These are phyloP conservation scores for Lophura nycthemera DNA, from an alignment of 2,113 vertebrate genomes.

Conservation along the genomic window DNA sequence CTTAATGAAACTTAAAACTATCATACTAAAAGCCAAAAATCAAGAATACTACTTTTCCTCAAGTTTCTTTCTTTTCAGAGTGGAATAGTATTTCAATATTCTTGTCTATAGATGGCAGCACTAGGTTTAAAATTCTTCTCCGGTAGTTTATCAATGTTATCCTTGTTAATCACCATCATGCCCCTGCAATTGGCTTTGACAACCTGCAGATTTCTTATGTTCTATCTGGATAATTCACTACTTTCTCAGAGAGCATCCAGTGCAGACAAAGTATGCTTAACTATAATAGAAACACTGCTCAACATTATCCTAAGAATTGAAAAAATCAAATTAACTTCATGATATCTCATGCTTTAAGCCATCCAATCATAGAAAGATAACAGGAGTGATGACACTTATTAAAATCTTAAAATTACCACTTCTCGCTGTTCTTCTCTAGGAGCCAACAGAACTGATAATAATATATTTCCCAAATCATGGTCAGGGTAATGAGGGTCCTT, in stretches of 20 bases:
- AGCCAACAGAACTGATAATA: constrained; percentile 83
- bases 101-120: not conserved
- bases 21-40: not conserved
- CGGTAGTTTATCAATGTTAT: not conserved
- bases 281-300: not conserved
- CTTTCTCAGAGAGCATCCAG: not conserved
- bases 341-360: not conserved
- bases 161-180: not conserved
- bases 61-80: not conserved
- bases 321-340: not conserved
- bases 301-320: not conserved
- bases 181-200: not conserved
- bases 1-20: not conserved
- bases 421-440: constrained; percentile 88
- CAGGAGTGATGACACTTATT: not conserved
- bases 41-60: constrained; percentile 23
- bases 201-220: not conserved
- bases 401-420: constrained; percentile 82
- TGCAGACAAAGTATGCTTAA: not conserved
- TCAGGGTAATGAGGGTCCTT: constrained; percentile 93
- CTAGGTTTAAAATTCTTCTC: constrained; percentile 8
- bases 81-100: not conserved
- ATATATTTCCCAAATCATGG: constrained; percentile 88
- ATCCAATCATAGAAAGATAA: not conserved
- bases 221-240: not conserved